phyloP scores from a whole-genome alignment of 2,888 invertebrate genomes.

The Trichacis sp. region DNA sequence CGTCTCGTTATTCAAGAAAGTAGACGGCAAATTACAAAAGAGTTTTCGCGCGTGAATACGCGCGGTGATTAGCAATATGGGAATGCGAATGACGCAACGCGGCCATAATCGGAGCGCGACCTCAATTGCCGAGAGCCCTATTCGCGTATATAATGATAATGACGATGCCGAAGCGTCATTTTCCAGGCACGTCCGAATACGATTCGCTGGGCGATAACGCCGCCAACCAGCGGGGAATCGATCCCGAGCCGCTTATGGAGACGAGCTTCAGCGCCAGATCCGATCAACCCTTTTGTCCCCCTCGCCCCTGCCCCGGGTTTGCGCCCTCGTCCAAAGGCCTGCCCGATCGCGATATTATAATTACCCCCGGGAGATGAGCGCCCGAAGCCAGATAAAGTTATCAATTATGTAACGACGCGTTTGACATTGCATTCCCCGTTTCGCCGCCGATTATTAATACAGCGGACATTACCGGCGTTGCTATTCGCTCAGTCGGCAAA shows the following conservation, averaged over 20 bases:
- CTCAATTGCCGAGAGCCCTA: slow-evolving; percentile 6
- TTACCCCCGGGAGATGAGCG: neutral
- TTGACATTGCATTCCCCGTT: neutral
- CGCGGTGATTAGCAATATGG: slow-evolving; percentile 21
- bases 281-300: no score
- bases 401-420: neutral
- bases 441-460: no score
- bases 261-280: no score
- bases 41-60: neutral
- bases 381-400: neutral
- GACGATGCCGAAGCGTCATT: slow-evolving; percentile 38
- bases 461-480: no score
- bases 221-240: slow-evolving; percentile 21
- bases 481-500: no score
- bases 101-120: slow-evolving; percentile 31
- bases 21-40: neutral
- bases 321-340: neutral
- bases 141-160: neutral
- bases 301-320: no score
- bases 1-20: neutral
- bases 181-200: slow-evolving; percentile 29
- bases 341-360: slow-evolving; percentile 1
- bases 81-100: slow-evolving; percentile 22
- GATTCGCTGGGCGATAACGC: slow-evolving; percentile 15
- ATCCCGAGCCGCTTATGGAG: no score